phyloP scores from a whole-genome alignment of 2,888 invertebrate genomes.

The Diplolepis rosae region DNA sequence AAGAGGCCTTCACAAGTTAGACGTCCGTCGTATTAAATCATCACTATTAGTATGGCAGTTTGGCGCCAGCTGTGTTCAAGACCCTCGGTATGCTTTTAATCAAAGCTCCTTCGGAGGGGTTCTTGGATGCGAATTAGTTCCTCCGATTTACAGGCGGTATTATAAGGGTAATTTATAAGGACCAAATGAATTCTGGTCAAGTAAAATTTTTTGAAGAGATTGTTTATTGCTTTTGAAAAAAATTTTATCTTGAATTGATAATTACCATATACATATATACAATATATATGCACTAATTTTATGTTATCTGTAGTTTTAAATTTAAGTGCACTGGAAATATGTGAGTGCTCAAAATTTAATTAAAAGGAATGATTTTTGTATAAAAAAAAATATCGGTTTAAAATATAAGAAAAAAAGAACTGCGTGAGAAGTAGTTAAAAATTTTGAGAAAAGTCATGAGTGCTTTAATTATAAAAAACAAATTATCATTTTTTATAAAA shows the following conservation, averaged over 20 bases:
- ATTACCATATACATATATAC: no score
- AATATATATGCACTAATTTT: not conserved
- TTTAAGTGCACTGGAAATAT: not conserved
- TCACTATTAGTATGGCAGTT: conserved; percentile 29
- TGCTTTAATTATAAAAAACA: no score
- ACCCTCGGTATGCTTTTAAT: conserved; percentile 60
- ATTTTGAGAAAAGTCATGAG: no score
- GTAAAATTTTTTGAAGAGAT: conserved; percentile 1
- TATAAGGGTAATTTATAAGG: conserved; percentile 58
- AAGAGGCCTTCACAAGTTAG: not conserved
- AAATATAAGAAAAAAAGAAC: no score
- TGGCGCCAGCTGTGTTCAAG: conserved; percentile 44
- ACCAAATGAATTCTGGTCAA: conserved; percentile 32
- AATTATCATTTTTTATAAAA: no score
- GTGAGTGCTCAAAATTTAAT: not conserved
- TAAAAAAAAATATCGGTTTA: no score
- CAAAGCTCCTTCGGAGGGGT: conserved; percentile 54
- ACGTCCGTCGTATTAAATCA: conserved; percentile 25
- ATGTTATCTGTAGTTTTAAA: not conserved
- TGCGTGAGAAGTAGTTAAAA: no score
- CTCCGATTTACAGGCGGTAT: conserved; percentile 60
- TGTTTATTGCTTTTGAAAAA: not conserved
- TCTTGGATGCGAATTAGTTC: conserved; percentile 61
- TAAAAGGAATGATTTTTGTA: no score
- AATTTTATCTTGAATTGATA: no score